Conservation (phyloP, 2,797 vertebrate genomes). For the Sitta carolinensis region DNA sequence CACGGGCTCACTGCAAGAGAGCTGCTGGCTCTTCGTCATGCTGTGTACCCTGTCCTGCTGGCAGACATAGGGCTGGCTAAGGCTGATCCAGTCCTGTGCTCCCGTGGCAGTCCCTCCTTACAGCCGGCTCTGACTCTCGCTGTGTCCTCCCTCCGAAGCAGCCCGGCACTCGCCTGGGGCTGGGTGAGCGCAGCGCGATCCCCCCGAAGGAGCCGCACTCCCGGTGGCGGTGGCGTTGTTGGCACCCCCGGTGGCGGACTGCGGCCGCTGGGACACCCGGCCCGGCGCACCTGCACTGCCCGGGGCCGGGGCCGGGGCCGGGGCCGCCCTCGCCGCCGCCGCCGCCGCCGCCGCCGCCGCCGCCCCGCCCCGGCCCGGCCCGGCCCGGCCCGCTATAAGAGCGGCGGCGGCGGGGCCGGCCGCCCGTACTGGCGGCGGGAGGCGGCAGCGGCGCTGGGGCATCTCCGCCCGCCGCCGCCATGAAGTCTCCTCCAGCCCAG, state of each 20-base stretch:
- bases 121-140: accelerated
- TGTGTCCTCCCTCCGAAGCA: not conserved
- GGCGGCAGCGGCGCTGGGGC: not conserved
- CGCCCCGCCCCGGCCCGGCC: not conserved
- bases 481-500: slow-evolving; percentile 52
- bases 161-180: accelerated
- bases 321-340: too few relatives aligned
- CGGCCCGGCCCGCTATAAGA: not conserved
- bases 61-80: not conserved
- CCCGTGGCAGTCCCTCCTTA: accelerated
- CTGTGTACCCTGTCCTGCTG: accelerated
- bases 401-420: not conserved
- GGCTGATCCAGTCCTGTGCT: accelerated
- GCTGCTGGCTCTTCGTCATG: not conserved
- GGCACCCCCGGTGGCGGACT: too few relatives aligned
- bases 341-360: not conserved
- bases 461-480: not conserved
- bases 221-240: accelerated
- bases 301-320: too few relatives aligned
- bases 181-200: accelerated
- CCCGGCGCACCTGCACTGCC: not conserved
- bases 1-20: accelerated
- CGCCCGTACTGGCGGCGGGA: not conserved
- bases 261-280: not conserved
- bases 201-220: not conserved